These are phyloP conservation scores for Prosopocoilus inquinatus DNA, from an alignment of 2,888 invertebrate genomes.

Conservation along the genomic window DNA sequence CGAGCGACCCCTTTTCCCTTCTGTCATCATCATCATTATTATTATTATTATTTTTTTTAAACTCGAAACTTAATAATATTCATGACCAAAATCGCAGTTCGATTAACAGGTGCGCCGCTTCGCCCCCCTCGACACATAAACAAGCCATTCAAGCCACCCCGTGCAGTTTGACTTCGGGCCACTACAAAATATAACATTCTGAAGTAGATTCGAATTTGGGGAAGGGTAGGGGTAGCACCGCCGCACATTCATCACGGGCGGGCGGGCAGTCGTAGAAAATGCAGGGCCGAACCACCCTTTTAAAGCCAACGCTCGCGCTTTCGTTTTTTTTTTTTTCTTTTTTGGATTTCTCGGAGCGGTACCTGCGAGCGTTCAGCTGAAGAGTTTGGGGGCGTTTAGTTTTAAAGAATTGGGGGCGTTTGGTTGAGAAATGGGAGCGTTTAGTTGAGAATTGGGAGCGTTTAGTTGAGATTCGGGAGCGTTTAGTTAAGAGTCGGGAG, in stretches of 20 bases:
- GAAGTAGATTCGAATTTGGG: conserved; percentile 19
- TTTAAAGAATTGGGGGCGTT: too few relatives aligned
- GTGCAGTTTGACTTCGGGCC: conserved; percentile 28
- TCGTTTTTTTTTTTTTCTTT: too few relatives aligned
- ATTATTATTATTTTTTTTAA: too few relatives aligned
- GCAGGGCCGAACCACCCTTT: background rate
- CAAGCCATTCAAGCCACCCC: conserved; percentile 22
- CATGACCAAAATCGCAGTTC: conserved; percentile 21
- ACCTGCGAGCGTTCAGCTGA: too few relatives aligned
- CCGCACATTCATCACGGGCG: background rate
- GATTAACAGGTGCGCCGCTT: conserved; percentile 28
- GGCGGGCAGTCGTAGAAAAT: background rate
- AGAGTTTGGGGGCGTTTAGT: too few relatives aligned
- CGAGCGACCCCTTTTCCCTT: too few relatives aligned
- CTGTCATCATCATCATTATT: too few relatives aligned
- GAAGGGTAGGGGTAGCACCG: conserved; percentile 5
- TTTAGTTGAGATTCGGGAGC: too few relatives aligned
- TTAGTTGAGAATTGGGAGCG: too few relatives aligned
- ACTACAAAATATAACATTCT: conserved; percentile 30
- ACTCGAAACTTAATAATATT: conserved; percentile 17
- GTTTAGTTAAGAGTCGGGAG: too few relatives aligned
- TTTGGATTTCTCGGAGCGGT: too few relatives aligned
- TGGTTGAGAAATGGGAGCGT: too few relatives aligned
- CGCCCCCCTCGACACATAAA: conserved; percentile 23
- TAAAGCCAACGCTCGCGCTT: background rate